Base-by-base conservation (phyloP, 2,888 invertebrate species). In the Carabus problematicus region DNA sequence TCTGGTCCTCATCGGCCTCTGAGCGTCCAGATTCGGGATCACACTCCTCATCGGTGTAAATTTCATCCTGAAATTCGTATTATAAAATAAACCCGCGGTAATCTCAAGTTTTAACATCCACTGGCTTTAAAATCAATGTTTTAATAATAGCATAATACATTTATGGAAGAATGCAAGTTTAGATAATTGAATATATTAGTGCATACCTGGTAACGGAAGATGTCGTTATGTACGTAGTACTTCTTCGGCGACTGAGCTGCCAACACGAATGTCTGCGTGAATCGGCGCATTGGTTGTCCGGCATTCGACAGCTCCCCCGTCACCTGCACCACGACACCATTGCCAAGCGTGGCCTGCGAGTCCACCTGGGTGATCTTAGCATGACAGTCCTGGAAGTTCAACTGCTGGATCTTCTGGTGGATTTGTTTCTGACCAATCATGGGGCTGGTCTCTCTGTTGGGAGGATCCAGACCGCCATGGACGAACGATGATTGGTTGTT, bases 201-300 rank as follows among this genome's bases (percentile, higher is more conserved):
- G 43, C 66, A 71, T 72, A 89, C 95, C 88, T 97, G 97, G 83
- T 98, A 98, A 73, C 97, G 93, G 84, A 98, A 98, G 82, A 98
- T 98, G 84, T 98, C 98, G 83, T 98, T 98, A 83, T 97, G 96
- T 71, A 98, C 98, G 82, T 98, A 98, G 85, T 97, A 98, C 85
- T 97, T 96, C 86, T 96, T 97, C 70, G 97, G 96, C 70, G 94
- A 92, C 84, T 97, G 97, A 71, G 95, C 92, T 72, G 95, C 97
- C 81, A 98, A 84, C 70, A 98, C 97, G 85, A 98, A 95, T 0
- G 98, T 98, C 85, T 98, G 98, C 80, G 97, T 97, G 84, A 98
- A 98, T 70, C 97, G 92, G 19, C 98, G 89, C 97, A 97, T 97
- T 64, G 97, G 97, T 80, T 95, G 92, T 11, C 97, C 97, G 79